Evolutionary conservation across 2,888 invertebrate genomes (phyloP).

Genomic region (Drosophila lacicola): DNA sequence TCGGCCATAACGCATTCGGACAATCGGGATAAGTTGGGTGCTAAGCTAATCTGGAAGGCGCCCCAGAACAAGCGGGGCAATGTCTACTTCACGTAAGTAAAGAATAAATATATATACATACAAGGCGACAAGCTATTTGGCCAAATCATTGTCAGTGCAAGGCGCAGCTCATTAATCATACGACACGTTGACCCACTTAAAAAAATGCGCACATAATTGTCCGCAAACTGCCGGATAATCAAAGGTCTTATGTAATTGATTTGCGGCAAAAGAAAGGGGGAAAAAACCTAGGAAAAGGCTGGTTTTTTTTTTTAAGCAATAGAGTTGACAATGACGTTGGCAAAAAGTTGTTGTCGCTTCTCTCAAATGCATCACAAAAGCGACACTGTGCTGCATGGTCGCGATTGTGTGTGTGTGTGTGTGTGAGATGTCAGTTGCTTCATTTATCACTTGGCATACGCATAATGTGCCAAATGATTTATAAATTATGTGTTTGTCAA

Average conservation of each 20-base stretch:
- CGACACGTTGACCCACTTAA: constrained; percentile 69
- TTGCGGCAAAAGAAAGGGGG: constrained; percentile 25
- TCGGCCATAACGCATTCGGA: constrained; percentile 92
- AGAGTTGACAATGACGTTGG: constrained; percentile 57
- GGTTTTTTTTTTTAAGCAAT: constrained; percentile 22
- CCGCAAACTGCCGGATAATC: constrained; percentile 69
- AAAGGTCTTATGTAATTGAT: constrained; percentile 69
- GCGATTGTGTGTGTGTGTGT: neutral
- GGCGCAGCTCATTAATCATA: constrained; percentile 69
- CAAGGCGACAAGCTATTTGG: neutral
- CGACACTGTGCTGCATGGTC: constrained; percentile 48
- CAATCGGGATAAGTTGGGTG: constrained; percentile 90
- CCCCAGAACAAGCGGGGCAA: constrained; percentile 88
- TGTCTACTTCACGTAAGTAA: constrained; percentile 93
- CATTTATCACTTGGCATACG: constrained; percentile 62
- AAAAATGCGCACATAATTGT: constrained; percentile 63
- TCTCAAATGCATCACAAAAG: constrained; percentile 18
- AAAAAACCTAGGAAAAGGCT: neutral
- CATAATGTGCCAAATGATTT: constrained; percentile 46
- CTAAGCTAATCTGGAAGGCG: constrained; percentile 91
- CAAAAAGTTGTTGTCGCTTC: constrained; percentile 56
- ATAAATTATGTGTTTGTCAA: constrained; percentile 36
- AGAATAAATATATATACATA: neutral
- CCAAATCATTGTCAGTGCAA: constrained; percentile 29
- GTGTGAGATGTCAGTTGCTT: constrained; percentile 25